These are phyloP conservation scores for Silvanus unidentatus DNA, from an alignment of 2,888 invertebrate genomes.

Conservation along the genomic window DNA sequence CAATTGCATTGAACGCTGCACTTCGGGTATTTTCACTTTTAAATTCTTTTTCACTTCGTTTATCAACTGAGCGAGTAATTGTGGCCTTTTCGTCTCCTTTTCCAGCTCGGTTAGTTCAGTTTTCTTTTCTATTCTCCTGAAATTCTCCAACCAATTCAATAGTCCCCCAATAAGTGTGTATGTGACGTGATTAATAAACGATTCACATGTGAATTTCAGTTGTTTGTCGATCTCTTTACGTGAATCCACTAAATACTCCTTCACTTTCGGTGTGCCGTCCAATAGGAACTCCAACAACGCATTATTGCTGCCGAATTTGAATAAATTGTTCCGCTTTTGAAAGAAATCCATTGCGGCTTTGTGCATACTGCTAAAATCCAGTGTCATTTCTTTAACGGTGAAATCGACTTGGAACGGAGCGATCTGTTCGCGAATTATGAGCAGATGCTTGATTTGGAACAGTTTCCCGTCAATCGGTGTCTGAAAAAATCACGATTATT, in stretches of 20 bases:
- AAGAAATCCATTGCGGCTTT: conserved; percentile 73
- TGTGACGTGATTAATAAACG: conserved; percentile 76
- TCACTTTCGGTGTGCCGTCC: conserved; percentile 91
- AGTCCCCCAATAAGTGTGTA: conserved; percentile 70
- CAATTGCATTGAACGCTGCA: conserved; percentile 88
- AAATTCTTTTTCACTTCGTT: conserved; percentile 73
- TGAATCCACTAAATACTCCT: conserved; percentile 87
- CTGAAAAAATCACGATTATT: neutral
- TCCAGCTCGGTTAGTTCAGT: conserved; percentile 19
- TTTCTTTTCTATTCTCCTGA: conserved; percentile 18
- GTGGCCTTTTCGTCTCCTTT: conserved; percentile 30
- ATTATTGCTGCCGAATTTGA: conserved; percentile 76
- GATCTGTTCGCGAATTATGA: conserved; percentile 95
- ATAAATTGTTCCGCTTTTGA: conserved; percentile 76
- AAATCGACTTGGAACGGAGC: conserved; percentile 97
- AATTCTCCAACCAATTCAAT: conserved; percentile 64
- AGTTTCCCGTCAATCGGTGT: conserved; percentile 84
- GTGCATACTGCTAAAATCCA: conserved; percentile 91
- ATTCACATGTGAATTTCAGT: conserved; percentile 83
- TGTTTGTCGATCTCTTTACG: conserved; percentile 93
- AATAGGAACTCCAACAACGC: conserved; percentile 85
- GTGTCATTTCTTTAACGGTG: conserved; percentile 82
- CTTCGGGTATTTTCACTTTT: conserved; percentile 68
- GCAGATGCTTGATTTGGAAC: conserved; percentile 96
- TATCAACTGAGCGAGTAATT: conserved; percentile 46